Percentiles rank a stretch among this genome's conserved stretches.
phyloP scores from a whole-genome alignment of 2,113 vertebrate genomes.

The Puntigrus tetrazona region DNA sequence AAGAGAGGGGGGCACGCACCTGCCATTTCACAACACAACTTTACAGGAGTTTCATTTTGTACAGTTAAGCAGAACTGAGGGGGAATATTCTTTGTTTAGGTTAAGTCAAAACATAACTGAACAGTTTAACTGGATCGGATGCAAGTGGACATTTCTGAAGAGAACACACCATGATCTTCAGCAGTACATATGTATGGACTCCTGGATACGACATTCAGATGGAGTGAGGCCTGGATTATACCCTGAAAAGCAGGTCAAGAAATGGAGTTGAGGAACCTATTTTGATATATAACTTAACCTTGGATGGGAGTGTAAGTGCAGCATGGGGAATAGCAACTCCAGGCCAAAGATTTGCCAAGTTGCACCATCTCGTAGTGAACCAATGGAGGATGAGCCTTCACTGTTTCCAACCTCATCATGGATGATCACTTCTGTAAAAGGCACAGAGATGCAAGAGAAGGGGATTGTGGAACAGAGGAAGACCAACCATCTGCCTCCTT shows the following conservation, averaged over 20 bases:
- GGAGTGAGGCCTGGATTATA: slow-evolving; percentile 2
- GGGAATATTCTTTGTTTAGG: neutral
- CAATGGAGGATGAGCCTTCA: slow-evolving; percentile 23
- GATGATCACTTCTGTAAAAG: slow-evolving; percentile 57
- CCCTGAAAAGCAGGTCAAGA: neutral
- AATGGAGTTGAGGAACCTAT: neutral
- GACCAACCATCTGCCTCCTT: slow-evolving; percentile 56
- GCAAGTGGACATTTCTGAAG: neutral
- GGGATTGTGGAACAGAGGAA: slow-evolving; percentile 52
- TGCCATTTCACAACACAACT: slow-evolving; percentile 50
- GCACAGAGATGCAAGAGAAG: slow-evolving; percentile 42
- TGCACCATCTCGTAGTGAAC: slow-evolving; percentile 57
- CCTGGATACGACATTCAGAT: neutral
- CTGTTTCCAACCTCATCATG: slow-evolving; percentile 50
- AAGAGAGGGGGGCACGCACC: slow-evolving; percentile 48
- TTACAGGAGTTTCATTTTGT: slow-evolving; percentile 36
- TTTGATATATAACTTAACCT: neutral
- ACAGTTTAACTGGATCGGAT: neutral
- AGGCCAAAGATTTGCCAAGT: slow-evolving; percentile 66
- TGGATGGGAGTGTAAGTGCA: slow-evolving; percentile 1
- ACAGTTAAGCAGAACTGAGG: slow-evolving; percentile 18
- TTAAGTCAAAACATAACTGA: neutral
- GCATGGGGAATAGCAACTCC: slow-evolving; percentile 69
- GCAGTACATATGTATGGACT: neutral
- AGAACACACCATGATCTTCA: neutral